Evolutionary conservation across 2,888 invertebrate genomes (phyloP).

Genomic region (Oxycera nigricornis): DNA sequence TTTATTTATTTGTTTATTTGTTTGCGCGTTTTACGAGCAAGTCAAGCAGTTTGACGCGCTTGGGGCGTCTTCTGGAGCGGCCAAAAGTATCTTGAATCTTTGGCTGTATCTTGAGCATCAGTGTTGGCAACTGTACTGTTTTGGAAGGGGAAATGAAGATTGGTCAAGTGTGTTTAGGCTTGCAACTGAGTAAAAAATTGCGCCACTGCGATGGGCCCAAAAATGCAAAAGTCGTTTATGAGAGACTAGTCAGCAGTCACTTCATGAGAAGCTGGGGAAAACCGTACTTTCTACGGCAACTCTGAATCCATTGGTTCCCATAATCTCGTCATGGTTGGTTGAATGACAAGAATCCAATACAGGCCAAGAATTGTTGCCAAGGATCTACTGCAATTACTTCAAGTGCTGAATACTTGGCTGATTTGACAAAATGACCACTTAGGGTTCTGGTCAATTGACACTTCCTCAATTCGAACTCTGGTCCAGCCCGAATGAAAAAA

Average conservation of each 20-base stretch:
- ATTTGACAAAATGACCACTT: slow-evolving; percentile 43
- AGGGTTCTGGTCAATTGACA: slow-evolving; percentile 43
- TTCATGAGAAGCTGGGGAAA: no score
- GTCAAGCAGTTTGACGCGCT: slow-evolving; percentile 35
- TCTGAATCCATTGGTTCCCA: neutral
- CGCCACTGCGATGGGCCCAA: no score
- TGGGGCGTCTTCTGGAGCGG: slow-evolving; percentile 9
- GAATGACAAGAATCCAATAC: slow-evolving; percentile 12
- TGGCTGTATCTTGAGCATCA: neutral
- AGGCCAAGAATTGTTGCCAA: neutral
- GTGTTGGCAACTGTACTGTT: neutral
- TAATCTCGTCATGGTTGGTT: neutral
- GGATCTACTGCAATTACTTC: slow-evolving; percentile 36
- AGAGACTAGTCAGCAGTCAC: no score
- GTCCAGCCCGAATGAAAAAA: slow-evolving; percentile 10
- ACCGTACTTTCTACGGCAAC: neutral
- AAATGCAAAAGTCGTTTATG: no score
- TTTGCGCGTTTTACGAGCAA: slow-evolving; percentile 41
- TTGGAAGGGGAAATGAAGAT: neutral
- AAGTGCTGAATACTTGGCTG: slow-evolving; percentile 32
- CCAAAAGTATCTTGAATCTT: neutral
- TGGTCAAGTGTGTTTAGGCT: no score
- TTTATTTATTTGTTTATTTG: slow-evolving; percentile 43
- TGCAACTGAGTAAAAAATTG: no score
- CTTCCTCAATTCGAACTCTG: slow-evolving; percentile 38